Conservation (phyloP, 2,888 invertebrate genomes). For the Eueremaeus valkanovi region DNA sequence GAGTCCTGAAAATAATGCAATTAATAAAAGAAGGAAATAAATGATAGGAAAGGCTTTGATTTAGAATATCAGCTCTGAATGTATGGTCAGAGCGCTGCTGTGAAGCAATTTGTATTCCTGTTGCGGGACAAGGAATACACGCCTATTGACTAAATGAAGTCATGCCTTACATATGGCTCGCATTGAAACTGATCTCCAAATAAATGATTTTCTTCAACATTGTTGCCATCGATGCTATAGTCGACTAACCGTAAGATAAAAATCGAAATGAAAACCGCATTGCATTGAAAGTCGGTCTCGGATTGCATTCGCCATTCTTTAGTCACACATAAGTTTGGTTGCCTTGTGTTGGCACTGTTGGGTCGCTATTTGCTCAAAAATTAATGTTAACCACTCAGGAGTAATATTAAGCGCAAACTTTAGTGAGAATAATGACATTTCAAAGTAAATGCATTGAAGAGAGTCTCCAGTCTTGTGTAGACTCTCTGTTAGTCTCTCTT, state of each 20-base stretch:
- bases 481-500: not conserved
- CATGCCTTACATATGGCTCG: not conserved
- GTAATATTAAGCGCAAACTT: slow-evolving; percentile 27
- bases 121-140: slow-evolving; percentile 1
- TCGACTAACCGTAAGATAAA: not conserved
- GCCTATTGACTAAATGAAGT: slow-evolving; percentile 15
- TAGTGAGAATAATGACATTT: slow-evolving; percentile 6
- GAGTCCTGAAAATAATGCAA: not conserved
- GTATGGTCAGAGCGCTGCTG: not conserved
- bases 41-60: not conserved
- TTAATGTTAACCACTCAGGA: slow-evolving; percentile 8
- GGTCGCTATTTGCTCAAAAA: slow-evolving; percentile 10
- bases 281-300: not conserved
- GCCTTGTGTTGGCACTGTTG: not conserved
- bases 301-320: not conserved
- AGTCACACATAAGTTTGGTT: not conserved
- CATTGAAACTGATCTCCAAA: not conserved
- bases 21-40: not conserved
- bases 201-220: not conserved
- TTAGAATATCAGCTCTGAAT: not conserved
- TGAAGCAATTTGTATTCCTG: slow-evolving; percentile 8
- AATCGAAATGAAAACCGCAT: slow-evolving; percentile 10
- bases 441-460: not conserved
- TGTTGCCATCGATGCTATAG: not conserved
- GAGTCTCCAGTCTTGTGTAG: not conserved